Evolutionary conservation across 2,888 invertebrate species (phyloP).

Genomic region (Aricia artaxerxes): DNA sequence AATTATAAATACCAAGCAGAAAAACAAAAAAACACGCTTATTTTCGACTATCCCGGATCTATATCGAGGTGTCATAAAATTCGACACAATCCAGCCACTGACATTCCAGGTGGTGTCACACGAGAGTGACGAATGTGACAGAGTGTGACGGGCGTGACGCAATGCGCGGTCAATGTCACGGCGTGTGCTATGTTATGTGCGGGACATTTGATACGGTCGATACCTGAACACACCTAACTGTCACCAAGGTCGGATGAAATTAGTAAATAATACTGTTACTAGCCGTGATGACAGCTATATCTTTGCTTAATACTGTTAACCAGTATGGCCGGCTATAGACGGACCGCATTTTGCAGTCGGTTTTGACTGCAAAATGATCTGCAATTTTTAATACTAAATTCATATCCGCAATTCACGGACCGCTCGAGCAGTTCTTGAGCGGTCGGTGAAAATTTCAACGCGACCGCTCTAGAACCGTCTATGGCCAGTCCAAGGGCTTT

Average conservation of each 20-base stretch:
- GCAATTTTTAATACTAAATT: too few relatives aligned
- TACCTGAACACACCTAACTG: conserved; percentile 22
- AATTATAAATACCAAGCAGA: too few relatives aligned
- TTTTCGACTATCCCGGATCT: background rate
- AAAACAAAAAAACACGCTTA: background rate
- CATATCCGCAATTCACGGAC: too few relatives aligned
- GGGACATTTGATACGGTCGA: conserved; percentile 22
- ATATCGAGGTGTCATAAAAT: conserved; percentile 19
- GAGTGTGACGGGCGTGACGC: conserved; percentile 47
- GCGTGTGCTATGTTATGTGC: conserved; percentile 14
- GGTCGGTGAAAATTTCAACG: too few relatives aligned
- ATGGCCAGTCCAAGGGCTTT: too few relatives aligned
- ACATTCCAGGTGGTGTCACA: conserved; percentile 52
- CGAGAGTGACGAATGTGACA: conserved; percentile 53
- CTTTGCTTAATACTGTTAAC: too few relatives aligned
- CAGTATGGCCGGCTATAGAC: too few relatives aligned
- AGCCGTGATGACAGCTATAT: background rate
- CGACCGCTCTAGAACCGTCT: too few relatives aligned
- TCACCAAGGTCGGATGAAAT: background rate
- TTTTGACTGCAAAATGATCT: too few relatives aligned
- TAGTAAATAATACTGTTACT: background rate
- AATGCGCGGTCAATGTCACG: conserved; percentile 69
- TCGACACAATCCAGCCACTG: conserved; percentile 9
- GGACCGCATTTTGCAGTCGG: too few relatives aligned
- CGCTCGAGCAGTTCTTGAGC: too few relatives aligned